phyloP scores from a whole-genome alignment of 2,113 vertebrate genomes.

The Stigmatopora nigra region DNA sequence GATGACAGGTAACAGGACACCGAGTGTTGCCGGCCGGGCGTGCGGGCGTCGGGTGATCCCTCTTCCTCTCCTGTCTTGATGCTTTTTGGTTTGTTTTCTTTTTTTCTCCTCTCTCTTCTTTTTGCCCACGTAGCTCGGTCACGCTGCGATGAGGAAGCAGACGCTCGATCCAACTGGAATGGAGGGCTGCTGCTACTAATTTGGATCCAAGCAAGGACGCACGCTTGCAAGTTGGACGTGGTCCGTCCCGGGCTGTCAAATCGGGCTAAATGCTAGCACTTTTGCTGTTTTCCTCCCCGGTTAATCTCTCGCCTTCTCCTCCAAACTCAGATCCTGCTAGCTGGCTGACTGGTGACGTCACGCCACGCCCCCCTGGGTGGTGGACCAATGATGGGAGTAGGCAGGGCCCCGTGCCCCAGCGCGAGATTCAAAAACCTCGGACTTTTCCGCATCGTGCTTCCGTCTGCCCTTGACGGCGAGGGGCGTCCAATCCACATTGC shows the following conservation, averaged over 20 bases:
- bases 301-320: conserved; percentile 34
- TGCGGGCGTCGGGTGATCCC: conserved; percentile 1
- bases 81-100: no score
- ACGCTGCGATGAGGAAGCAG: conserved; percentile 18
- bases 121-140: neutral
- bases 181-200: neutral
- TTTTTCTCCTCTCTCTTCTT: neutral
- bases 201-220: neutral
- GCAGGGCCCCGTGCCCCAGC: conserved; percentile 11
- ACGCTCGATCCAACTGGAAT: neutral
- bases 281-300: conserved; percentile 12
- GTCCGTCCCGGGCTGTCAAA: neutral
- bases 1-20: conserved; percentile 50
- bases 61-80: no score
- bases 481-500: no score
- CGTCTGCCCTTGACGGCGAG: no score
- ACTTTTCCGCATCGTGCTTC: no score
- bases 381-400: conserved; percentile 44
- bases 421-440: conserved; percentile 29
- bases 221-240: neutral
- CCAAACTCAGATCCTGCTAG: conserved; percentile 19
- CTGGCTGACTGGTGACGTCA: conserved; percentile 24
- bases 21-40: conserved; percentile 44
- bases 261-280: conserved; percentile 59
- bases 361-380: conserved; percentile 13